A percentile compares a stretch with the other conserved stretches of the same genome.
Evolutionary conservation across 2,113 vertebrate species (phyloP).

Genomic region (Odocoileus virginianus): DNA sequence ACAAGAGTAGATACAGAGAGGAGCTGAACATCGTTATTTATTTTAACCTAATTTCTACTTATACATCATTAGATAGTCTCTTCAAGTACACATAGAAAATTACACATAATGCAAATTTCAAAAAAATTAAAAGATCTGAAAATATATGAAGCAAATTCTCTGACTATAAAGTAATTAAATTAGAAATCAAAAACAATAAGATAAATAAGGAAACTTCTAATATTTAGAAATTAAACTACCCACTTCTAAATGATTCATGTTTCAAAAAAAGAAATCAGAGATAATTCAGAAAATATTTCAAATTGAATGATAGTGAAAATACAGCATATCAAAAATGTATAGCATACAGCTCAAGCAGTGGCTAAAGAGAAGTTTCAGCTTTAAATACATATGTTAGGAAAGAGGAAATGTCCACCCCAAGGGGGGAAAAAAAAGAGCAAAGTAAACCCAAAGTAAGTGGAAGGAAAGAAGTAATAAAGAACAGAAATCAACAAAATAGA

Average conservation of each 20-base stretch:
- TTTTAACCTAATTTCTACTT: not conserved
- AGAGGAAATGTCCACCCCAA: not conserved
- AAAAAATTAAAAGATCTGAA: not conserved
- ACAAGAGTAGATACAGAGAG: not conserved
- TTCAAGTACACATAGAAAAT: not conserved
- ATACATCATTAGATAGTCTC: not conserved
- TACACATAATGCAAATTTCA: not conserved
- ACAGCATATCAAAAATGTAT: not conserved
- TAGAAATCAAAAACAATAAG: not conserved
- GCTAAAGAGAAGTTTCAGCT: not conserved
- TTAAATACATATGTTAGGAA: not conserved
- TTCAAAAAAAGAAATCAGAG: slow-evolving; percentile 24
- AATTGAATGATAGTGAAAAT: not conserved
- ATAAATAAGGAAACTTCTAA: not conserved
- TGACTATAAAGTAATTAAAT: not conserved
- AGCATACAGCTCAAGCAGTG: not conserved
- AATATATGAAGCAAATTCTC: not conserved
- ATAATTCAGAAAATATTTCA: not conserved
- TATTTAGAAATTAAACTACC: not conserved
- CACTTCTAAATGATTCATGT: not conserved
- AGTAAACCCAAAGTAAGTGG: not conserved
- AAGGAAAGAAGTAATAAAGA: not conserved
- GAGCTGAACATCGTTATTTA: not conserved
- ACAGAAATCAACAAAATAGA: not conserved
- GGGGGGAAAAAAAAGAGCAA: not conserved